Evolutionary conservation across 1,140 invertebrate genomes (phyloP).

Genomic region (Stenopsyche tienmushanensis): DNA sequence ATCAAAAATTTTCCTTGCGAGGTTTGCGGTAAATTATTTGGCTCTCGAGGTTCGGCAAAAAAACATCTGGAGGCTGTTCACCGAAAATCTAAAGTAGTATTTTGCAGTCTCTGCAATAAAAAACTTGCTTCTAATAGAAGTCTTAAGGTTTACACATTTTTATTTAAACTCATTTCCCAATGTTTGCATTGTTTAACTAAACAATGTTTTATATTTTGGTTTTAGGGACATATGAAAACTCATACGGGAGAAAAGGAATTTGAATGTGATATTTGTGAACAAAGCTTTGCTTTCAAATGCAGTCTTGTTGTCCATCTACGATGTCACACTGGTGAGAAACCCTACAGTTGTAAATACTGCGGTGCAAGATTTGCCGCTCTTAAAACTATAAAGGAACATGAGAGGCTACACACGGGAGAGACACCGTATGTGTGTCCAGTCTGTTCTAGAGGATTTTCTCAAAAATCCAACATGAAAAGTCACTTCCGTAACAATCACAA

Average conservation of each 20-base stretch:
- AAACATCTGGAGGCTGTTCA: conserved; percentile 37
- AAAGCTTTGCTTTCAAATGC: conserved; percentile 43
- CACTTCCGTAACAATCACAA: conserved; percentile 41
- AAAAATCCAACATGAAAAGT: conserved; percentile 42
- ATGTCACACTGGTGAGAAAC: conserved; percentile 41
- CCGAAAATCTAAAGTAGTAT: conserved; percentile 25
- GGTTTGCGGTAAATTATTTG: conserved; percentile 37
- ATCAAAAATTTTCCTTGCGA: conserved; percentile 38
- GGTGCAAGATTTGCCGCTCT: conserved; percentile 35
- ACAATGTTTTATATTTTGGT: conserved; percentile 17
- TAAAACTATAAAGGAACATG: conserved; percentile 52
- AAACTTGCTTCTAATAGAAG: conserved; percentile 32
- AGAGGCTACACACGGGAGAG: conserved; percentile 63
- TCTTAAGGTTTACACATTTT: conserved; percentile 31
- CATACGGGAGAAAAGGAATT: conserved; percentile 55
- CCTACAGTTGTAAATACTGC: conserved; percentile 43
- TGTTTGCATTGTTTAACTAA: background rate
- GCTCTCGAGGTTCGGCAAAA: conserved; percentile 31
- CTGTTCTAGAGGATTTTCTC: conserved; percentile 49
- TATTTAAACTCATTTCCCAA: background rate
- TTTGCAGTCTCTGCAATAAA: conserved; percentile 38
- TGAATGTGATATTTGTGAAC: conserved; percentile 50
- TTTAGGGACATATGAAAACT: conserved; percentile 46
- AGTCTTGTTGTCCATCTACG: conserved; percentile 39
- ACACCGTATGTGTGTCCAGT: conserved; percentile 54